Conservation (phyloP, 2,888 invertebrate genomes). For the Agapostemon virescens region DNA sequence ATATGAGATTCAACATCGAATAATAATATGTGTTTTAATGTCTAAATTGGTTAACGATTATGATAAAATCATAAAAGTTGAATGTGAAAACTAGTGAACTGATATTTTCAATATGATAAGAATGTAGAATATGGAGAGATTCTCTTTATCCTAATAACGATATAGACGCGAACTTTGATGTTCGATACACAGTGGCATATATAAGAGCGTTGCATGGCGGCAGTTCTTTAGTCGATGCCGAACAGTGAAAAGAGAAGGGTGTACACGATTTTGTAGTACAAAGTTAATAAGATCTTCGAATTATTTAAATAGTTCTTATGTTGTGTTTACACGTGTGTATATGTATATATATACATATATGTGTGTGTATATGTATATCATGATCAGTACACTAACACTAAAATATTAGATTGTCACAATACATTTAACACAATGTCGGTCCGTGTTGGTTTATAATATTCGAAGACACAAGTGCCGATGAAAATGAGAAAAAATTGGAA, state of each 20-base stretch:
- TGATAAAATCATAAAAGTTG: neutral
- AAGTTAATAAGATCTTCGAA: constrained; percentile 10
- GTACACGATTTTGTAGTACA: constrained; percentile 18
- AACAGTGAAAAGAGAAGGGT: constrained; percentile 52
- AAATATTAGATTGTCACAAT: neutral
- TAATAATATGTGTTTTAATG: neutral
- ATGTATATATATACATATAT: neutral
- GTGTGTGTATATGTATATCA: neutral
- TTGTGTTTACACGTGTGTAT: constrained; percentile 5
- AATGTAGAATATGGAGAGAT: neutral
- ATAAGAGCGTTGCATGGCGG: constrained; percentile 51
- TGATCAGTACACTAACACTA: constrained; percentile 6
- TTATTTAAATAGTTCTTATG: constrained; percentile 10
- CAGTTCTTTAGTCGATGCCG: constrained; percentile 56
- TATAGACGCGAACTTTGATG: constrained; percentile 21
- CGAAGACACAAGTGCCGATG: constrained; percentile 18
- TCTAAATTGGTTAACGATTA: neutral
- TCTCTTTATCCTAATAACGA: constrained; percentile 40
- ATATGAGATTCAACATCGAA: neutral
- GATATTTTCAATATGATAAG: neutral
- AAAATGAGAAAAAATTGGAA: constrained; percentile 15
- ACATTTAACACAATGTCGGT: constrained; percentile 3
- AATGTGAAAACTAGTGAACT: neutral
- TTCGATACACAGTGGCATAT: constrained; percentile 41
- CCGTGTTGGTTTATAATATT: neutral